Conservation (phyloP, 2,797 vertebrate genomes). For the Mus spretus region DNA sequence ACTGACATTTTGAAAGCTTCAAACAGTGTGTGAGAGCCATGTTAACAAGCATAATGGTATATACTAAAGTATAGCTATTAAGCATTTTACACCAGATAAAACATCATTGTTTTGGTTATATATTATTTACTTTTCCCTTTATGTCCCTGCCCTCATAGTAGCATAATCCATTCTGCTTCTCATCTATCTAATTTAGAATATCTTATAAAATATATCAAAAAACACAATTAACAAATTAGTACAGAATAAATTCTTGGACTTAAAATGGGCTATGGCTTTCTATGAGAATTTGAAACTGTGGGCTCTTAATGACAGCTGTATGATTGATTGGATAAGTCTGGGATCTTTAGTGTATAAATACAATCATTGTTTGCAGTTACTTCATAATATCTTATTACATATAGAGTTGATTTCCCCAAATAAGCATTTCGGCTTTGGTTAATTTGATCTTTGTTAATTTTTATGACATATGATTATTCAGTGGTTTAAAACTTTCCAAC, state of each 20-base stretch:
- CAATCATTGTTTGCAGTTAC: background rate
- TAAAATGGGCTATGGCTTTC: background rate
- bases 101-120: background rate
- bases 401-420: background rate
- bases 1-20: background rate
- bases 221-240: constrained; percentile 9
- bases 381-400: background rate
- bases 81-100: constrained; percentile 41
- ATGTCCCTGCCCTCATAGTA: background rate
- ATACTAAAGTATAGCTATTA: background rate
- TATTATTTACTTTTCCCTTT: background rate
- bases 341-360: background rate
- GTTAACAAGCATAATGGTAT: constrained; percentile 2
- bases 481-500: constrained; percentile 58
- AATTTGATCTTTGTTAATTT: background rate
- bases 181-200: constrained; percentile 55
- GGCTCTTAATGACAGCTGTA: background rate
- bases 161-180: background rate
- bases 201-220: background rate
- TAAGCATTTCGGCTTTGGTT: background rate
- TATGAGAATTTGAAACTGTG: constrained; percentile 33
- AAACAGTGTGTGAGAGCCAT: constrained; percentile 13
- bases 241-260: background rate
- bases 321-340: background rate
- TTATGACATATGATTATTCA: background rate